Evolutionary conservation across 2,797 vertebrate species (phyloP), one percentile per base, ranked within the genome.

Genomic region (Helicolenus hilgendorfi): DNA sequence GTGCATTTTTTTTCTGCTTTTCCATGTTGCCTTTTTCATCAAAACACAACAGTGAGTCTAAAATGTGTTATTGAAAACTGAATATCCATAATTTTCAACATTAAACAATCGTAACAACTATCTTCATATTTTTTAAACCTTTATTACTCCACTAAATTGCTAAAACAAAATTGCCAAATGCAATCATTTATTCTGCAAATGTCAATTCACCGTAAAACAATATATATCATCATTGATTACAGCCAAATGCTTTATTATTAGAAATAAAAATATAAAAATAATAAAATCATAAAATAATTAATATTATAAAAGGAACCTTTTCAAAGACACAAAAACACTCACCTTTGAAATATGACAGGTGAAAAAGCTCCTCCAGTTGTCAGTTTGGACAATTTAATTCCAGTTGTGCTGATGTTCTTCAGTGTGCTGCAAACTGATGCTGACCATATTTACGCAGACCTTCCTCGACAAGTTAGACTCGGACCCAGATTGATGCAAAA

Each of bases 401-500:
- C 95, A 89, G 72, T 24, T 76, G 83, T 70, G 81, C 76, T 82
- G 89, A 77, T 72, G 83, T 81, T 95, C 58, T 65, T 92, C 71
- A 26, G 36, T 29, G 72, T 8, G 27, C 33, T 72, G 83, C 63
- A 75, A 89, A 79, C 72, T 79, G 87, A 87, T 77, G 84, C 33
- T 81, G 79, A 92, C 31, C 95, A 97, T 97, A 84, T 92, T 94
- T 79, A 79, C 18, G 72, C 71, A 88, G 29, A 79, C 10, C 4
- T 58, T 77, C 49, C 31, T 58, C 29, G 22, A 58, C 64, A 83
- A 92, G 73, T 93, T 88, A 59, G 14, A 85, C 71, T 79, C 6
- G 6, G 49, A 86, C 15, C 13, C 60, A n/a, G 71, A 58, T 45
- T 65, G 7, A 53, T 65, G 55, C 22, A 72, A 63, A 41, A 26